Evolutionary conservation across 1,140 invertebrate genomes (phyloP).

Genomic region (Danaus plexippus): DNA sequence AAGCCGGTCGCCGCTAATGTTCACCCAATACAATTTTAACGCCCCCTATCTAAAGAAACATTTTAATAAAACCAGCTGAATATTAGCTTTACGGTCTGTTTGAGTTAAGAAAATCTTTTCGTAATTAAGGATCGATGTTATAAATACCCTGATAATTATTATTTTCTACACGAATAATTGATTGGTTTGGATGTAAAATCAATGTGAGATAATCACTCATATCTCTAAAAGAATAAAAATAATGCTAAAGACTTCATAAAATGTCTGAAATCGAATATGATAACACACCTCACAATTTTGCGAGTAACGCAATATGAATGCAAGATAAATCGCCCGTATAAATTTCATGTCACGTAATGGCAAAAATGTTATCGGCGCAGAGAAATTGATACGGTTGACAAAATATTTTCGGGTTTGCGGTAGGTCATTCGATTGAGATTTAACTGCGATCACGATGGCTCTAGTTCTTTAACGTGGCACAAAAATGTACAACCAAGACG

Average conservation of each 20-base stretch:
- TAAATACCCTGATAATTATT: too few species aligned
- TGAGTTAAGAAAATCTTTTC: background rate
- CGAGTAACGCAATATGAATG: constrained; percentile 61
- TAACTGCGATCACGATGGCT: constrained; percentile 8
- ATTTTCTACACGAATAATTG: too few species aligned
- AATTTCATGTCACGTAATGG: constrained; percentile 66
- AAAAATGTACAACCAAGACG: too few species aligned
- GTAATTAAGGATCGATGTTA: too few species aligned
- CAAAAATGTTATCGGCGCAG: constrained; percentile 62
- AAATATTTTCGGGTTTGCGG: constrained; percentile 45
- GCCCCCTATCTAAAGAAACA: constrained; percentile 4
- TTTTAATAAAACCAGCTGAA: too few species aligned
- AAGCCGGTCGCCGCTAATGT: constrained; percentile 22
- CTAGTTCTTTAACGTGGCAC: background rate
- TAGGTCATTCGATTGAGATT: constrained; percentile 46
- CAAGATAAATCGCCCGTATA: constrained; percentile 64
- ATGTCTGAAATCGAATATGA: constrained; percentile 40
- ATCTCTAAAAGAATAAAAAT: too few species aligned
- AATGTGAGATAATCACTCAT: too few species aligned
- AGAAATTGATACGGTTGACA: constrained; percentile 55
- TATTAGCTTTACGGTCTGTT: too few species aligned
- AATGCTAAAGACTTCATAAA: constrained; percentile 25
- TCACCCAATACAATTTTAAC: constrained; percentile 37
- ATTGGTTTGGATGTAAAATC: too few species aligned
- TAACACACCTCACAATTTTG: constrained; percentile 57